Evolutionary conservation across 2,888 invertebrate species (phyloP).

Genomic region (Isotomurus palustris): DNA sequence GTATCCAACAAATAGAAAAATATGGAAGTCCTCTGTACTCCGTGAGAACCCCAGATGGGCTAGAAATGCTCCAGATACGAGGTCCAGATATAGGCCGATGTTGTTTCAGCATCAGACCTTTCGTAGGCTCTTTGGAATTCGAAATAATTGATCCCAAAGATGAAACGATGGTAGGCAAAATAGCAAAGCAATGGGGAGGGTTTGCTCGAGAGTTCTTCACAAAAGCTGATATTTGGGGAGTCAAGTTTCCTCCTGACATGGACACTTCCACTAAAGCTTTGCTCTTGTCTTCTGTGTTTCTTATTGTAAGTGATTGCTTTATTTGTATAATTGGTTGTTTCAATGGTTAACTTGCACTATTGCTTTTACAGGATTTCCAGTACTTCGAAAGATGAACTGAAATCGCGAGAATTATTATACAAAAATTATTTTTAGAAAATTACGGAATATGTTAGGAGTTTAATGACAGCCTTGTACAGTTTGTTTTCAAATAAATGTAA

Average conservation of each 20-base stretch:
- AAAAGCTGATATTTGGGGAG: slow-evolving; percentile 36
- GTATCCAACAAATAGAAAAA: slow-evolving; percentile 27
- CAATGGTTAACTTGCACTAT: too few relatives aligned
- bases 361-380: slow-evolving; percentile 31
- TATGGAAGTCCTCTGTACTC: slow-evolving; percentile 28
- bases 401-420: not conserved
- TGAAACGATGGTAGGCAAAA: slow-evolving; percentile 27
- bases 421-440: too few relatives aligned
- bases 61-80: slow-evolving; percentile 27
- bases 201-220: slow-evolving; percentile 36
- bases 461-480: too few relatives aligned
- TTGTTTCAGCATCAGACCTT: slow-evolving; percentile 20
- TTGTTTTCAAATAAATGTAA: too few relatives aligned
- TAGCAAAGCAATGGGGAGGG: slow-evolving; percentile 39
- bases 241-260: slow-evolving; percentile 35
- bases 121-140: slow-evolving; percentile 29
- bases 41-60: slow-evolving; percentile 23
- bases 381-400: slow-evolving; percentile 34
- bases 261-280: slow-evolving; percentile 29
- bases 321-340: too few relatives aligned
- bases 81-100: slow-evolving; percentile 34
- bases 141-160: slow-evolving; percentile 24
- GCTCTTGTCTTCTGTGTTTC: slow-evolving; percentile 31
- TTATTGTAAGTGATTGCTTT: slow-evolving; percentile 23
- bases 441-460: too few relatives aligned